These are phyloP conservation scores for Porites lutea DNA, from an alignment of 64 coral and sea anemone species.

Conservation along the genomic window DNA sequence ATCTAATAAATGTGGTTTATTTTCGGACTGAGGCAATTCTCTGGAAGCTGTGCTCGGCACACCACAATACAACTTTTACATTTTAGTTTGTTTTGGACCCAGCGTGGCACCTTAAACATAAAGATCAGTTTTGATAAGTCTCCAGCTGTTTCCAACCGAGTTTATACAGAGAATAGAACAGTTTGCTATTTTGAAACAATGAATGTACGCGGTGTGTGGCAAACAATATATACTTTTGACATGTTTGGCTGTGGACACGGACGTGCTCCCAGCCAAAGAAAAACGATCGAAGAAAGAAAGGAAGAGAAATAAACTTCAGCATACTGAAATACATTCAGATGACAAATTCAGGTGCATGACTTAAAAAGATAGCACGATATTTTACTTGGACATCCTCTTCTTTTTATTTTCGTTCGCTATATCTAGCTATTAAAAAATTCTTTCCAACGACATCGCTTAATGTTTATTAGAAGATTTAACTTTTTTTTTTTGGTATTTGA, in stretches of 20 bases:
- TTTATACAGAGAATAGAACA: slow-evolving; percentile 33
- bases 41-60: not conserved
- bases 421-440: not conserved
- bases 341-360: no score
- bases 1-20: not conserved
- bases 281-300: not conserved
- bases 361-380: no score
- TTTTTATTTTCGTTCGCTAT: not conserved
- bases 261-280: not conserved
- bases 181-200: slow-evolving; percentile 41
- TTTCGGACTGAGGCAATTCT: slow-evolving; percentile 12
- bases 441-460: not conserved
- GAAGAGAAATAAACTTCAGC: not conserved
- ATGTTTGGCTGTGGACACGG: slow-evolving; percentile 3
- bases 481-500: not conserved
- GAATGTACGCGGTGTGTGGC: slow-evolving; percentile 39
- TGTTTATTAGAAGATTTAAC: no score
- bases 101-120: slow-evolving; percentile 31
- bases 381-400: not conserved
- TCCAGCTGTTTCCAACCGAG: slow-evolving; percentile 36
- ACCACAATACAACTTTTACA: slow-evolving; percentile 23
- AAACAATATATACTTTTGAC: slow-evolving; percentile 45
- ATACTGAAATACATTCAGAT: no score
- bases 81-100: slow-evolving; percentile 27
- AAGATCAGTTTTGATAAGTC: slow-evolving; percentile 61